These are phyloP conservation scores for Trissonchulus sp. DNA, from an alignment of 2,888 invertebrate genomes.

Conservation along the genomic window DNA sequence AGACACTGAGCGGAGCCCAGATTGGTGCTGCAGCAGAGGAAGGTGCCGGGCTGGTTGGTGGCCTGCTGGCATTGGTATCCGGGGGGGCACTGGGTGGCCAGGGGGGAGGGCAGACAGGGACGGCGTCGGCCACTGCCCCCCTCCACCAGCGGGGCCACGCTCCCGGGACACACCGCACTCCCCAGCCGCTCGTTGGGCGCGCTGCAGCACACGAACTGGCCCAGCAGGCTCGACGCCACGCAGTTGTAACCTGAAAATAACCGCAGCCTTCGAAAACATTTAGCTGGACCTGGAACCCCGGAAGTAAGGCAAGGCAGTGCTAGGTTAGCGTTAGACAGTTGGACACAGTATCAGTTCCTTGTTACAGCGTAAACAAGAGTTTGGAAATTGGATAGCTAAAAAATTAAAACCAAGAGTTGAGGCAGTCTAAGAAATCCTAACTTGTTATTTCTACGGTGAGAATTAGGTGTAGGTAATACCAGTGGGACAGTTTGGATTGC, in stretches of 20 bases:
- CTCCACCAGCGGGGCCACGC: neutral
- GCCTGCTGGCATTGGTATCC: neutral
- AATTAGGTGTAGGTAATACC: no score
- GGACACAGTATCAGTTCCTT: no score
- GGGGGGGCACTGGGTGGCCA: neutral
- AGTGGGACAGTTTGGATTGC: neutral
- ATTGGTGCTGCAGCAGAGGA: neutral
- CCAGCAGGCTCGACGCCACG: constrained; percentile 45
- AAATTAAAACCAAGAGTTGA: no score
- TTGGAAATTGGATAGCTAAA: no score
- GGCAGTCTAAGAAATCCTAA: no score
- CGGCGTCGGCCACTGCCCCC: neutral
- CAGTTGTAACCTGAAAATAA: constrained; percentile 44
- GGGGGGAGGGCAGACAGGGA: neutral
- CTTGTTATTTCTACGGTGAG: no score
- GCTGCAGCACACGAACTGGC: constrained; percentile 50
- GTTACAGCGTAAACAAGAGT: no score
- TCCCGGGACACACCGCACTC: neutral
- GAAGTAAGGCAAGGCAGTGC: no score
- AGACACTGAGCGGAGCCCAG: neutral
- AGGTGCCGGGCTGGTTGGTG: neutral
- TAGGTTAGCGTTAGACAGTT: no score
- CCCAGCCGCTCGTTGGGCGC: constrained; percentile 44
- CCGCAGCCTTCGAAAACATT: no score
- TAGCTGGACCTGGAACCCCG: no score